phyloP scores from a whole-genome alignment of 1,140 invertebrate genomes.

The Trichomalopsis sarcophagae region DNA sequence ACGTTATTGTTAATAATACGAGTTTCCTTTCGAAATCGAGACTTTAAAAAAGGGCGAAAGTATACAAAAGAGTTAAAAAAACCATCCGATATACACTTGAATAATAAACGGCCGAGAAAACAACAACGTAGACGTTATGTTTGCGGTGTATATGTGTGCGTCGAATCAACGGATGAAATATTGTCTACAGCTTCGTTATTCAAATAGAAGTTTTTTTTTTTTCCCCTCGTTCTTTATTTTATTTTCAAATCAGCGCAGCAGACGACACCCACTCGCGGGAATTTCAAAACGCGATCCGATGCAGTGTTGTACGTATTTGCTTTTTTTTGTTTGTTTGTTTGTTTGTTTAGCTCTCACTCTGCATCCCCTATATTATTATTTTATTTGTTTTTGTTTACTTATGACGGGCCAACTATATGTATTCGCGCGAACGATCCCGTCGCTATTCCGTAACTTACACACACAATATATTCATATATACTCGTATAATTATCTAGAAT shows the following conservation, averaged over 20 bases:
- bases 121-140: not conserved
- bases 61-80: no score
- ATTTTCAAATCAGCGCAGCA: not conserved
- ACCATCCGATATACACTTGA: not conserved
- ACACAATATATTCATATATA: slow-evolving; percentile 23
- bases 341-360: not conserved
- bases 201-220: slow-evolving; percentile 35
- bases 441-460: not conserved
- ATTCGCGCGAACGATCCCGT: not conserved
- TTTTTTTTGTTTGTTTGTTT: no score
- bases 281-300: no score
- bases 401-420: not conserved
- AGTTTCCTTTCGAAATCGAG: no score
- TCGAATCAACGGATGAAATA: slow-evolving; percentile 30
- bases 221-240: not conserved
- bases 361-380: not conserved
- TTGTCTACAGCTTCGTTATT: slow-evolving; percentile 46
- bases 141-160: not conserved
- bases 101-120: not conserved
- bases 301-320: not conserved
- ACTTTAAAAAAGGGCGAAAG: no score
- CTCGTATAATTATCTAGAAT: slow-evolving; percentile 19
- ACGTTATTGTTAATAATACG: not conserved
- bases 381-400: not conserved
- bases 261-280: not conserved